Percentiles rank a stretch among this genome's conserved stretches.
These are phyloP conservation scores for Rhaphigaster nebulosa DNA, from an alignment of 2,888 invertebrate species.

Conservation along the genomic window DNA sequence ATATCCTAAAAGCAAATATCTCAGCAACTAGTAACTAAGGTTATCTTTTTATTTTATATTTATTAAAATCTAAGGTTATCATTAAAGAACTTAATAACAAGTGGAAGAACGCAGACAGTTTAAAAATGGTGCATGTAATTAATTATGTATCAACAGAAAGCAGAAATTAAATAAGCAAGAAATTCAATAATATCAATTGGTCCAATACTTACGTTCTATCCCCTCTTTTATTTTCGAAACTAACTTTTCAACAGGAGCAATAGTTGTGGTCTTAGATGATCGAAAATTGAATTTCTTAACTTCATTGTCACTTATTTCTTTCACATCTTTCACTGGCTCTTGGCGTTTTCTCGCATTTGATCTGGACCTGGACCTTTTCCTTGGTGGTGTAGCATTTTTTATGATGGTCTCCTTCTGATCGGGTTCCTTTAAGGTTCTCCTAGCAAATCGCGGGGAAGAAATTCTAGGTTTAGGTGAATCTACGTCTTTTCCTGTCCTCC, in stretches of 20 bases:
- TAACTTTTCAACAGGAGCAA: not conserved
- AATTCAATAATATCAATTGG: not conserved
- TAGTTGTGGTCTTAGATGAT: not conserved
- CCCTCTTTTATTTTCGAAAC: constrained; percentile 20
- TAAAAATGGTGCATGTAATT: not conserved
- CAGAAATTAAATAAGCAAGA: not conserved
- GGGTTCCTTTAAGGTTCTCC: not conserved
- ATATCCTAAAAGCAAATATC: no score
- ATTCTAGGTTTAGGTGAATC: not conserved
- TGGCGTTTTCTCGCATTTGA: not conserved
- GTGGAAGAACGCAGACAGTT: no score
- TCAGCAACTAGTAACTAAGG: no score
- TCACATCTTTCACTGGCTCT: not conserved
- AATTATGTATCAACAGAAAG: not conserved
- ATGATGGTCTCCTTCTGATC: not conserved
- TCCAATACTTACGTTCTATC: not conserved
- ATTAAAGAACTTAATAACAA: no score
- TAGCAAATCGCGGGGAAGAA: not conserved
- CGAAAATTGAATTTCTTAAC: not conserved
- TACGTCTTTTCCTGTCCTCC: not conserved
- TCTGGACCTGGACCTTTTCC: constrained; percentile 6
- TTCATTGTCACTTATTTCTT: not conserved
- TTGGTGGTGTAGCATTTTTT: not conserved
- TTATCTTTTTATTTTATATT: no score
- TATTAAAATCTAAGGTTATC: no score